Base-by-base conservation (phyloP, 1,140 invertebrate species). In the Holcopasites calliopsidis region DNA sequence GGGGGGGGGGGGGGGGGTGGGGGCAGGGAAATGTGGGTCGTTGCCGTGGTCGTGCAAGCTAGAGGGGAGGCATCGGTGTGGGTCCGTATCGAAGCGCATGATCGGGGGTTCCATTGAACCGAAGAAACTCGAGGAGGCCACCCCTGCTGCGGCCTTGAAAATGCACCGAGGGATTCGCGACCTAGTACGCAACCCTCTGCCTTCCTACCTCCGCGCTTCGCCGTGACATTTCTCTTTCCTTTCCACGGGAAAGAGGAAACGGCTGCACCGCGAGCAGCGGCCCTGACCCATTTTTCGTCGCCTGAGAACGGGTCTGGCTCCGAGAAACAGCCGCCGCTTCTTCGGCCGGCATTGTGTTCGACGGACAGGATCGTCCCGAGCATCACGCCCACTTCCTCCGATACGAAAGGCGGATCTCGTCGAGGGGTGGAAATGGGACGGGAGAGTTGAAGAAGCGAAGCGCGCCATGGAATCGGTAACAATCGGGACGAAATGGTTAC, bases 231-330 rank as follows among this genome's bases (percentile, higher is more conserved):
- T 52, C 62, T 44, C 50, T 21, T 40, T 68, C 47, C 42, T 33
- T 44, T 28, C 28, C 52, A 75, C 71, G 72, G 69, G 65, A 82
- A 80, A 57, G 66, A 79, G 77, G 84, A 77, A 83, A 84, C 79
- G 79, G 75, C 58, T 33, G 64, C 38, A 42, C 54, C n/a, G 18
- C 75, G 21, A 65, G 21, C n/a, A n/a, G n/a, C 78, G 86, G 74
- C 88, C 88, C 75, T 90, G 89, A 90, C 87, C 89, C 77, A 90
- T 89, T 89, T 90, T 65, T 16, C 65, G 28, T 47, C 57, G 58
- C 58, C 84, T n/a, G n/a, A n/a, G 81, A 85, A 84, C 82, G 80
- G 61, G 38, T 49, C 54, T 47, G 16, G 44, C 44, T 23, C 62
- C 68, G 70, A 83, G 55, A 71, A 81, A 44, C 60, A 44, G 44